phyloP scores from a whole-genome alignment of 2,113 vertebrate genomes.

The Sinocyclocheilus rhinocerous region DNA sequence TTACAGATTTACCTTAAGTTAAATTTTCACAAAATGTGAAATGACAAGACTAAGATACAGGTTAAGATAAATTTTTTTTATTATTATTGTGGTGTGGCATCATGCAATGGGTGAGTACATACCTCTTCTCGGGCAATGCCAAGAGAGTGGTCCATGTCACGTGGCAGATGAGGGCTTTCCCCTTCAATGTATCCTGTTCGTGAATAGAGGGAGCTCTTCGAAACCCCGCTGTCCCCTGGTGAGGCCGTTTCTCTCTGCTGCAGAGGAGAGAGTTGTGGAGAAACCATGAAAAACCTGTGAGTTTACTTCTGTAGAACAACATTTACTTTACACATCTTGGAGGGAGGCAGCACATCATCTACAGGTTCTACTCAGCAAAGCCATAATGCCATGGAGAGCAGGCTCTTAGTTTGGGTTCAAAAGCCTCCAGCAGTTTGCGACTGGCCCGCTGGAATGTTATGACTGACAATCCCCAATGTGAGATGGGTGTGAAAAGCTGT shows the following conservation, averaged over 20 bases:
- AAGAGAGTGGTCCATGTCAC: constrained; percentile 87
- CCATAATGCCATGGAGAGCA: constrained; percentile 69
- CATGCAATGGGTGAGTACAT: background rate
- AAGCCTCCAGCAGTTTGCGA: constrained; percentile 72
- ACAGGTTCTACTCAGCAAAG: constrained; percentile 68
- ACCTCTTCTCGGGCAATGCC: constrained; percentile 93
- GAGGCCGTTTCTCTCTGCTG: constrained; percentile 85
- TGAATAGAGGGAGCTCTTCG: constrained; percentile 86
- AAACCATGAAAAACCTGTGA: constrained; percentile 59
- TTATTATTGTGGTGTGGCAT: background rate
- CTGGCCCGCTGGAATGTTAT: constrained; percentile 66
- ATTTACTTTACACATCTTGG: constrained; percentile 51
- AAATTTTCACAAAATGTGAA: background rate
- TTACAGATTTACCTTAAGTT: background rate
- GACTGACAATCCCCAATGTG: constrained; percentile 67
- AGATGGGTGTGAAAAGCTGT: constrained; percentile 61
- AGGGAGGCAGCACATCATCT: constrained; percentile 62
- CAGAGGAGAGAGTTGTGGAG: constrained; percentile 58
- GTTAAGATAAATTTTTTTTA: background rate
- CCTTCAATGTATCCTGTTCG: constrained; percentile 79
- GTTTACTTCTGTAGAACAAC: background rate
- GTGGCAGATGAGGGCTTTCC: constrained; percentile 81
- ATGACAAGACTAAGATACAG: background rate
- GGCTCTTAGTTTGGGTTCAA: constrained; percentile 65
- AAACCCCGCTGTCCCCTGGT: constrained; percentile 80